Conservation (phyloP, 2,888 invertebrate species). For the Balanococcus diminutus region DNA sequence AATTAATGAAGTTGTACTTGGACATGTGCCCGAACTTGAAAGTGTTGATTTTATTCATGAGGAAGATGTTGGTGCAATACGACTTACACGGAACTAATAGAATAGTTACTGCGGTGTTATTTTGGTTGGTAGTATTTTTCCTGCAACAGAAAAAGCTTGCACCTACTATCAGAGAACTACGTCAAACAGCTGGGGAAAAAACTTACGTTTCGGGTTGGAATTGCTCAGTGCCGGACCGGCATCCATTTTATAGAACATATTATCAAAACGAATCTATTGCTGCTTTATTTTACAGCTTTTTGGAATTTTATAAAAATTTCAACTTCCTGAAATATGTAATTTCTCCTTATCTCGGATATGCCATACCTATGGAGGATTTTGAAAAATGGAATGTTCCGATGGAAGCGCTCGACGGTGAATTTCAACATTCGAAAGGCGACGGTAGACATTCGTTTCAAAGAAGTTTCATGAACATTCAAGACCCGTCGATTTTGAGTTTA, state of each 20-base stretch:
- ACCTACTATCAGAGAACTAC: background rate
- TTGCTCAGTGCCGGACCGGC: background rate
- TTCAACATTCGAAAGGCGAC: background rate
- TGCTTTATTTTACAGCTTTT: background rate
- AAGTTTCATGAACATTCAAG: background rate
- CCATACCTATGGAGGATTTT: background rate
- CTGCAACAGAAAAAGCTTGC: conserved; percentile 15
- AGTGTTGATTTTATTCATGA: background rate
- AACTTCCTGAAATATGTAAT: background rate
- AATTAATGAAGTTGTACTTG: background rate
- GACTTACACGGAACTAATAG: background rate
- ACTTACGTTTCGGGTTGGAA: background rate
- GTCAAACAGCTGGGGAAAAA: background rate
- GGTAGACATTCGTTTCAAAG: background rate
- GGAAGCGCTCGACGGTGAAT: background rate
- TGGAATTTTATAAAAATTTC: conserved; percentile 10
- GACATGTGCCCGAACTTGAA: background rate
- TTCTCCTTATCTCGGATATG: conserved; percentile 25
- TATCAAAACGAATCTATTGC: background rate
- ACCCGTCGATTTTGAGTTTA: background rate
- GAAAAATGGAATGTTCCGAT: background rate
- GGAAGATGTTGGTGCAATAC: background rate
- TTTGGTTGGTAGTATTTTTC: conserved; percentile 44
- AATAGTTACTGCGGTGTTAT: conserved; percentile 8
- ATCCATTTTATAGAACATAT: too few relatives aligned